phyloP scores from a whole-genome alignment of 2,888 invertebrate species.

The Alloplasta piceator region DNA sequence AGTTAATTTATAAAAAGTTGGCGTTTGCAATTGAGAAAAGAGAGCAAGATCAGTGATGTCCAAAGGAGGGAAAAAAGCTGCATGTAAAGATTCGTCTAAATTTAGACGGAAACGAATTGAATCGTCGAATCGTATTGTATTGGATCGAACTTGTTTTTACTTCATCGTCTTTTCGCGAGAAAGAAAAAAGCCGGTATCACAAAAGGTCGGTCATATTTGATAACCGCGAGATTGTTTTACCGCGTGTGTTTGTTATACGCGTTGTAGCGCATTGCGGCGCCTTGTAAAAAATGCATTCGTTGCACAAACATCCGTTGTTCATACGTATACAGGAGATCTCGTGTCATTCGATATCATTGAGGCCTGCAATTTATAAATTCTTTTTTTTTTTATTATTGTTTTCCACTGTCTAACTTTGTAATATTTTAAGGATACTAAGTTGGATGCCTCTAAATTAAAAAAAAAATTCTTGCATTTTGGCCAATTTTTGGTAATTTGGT shows the following conservation, averaged over 20 bases:
- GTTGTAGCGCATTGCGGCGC: neutral
- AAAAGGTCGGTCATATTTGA: constrained; percentile 74
- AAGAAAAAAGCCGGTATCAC: constrained; percentile 73
- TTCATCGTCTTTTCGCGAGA: constrained; percentile 57
- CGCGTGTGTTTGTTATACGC: neutral
- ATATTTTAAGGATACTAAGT: too few relatives aligned
- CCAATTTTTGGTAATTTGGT: too few relatives aligned
- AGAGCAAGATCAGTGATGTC: neutral
- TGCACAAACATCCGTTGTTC: constrained; percentile 36
- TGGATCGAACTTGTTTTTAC: neutral
- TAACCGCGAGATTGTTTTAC: constrained; percentile 68
- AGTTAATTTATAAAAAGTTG: constrained; percentile 13
- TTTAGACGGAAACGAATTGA: constrained; percentile 30
- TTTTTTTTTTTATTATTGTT: neutral
- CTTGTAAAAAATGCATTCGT: constrained; percentile 37
- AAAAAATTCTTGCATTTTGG: too few relatives aligned
- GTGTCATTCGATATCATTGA: neutral
- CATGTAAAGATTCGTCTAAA: constrained; percentile 29
- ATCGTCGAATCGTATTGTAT: constrained; percentile 10
- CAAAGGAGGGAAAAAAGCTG: constrained; percentile 11
- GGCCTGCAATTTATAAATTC: too few relatives aligned
- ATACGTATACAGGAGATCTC: neutral
- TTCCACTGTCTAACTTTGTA: too few relatives aligned
- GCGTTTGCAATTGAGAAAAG: neutral
- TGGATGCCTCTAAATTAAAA: too few relatives aligned